Evolutionary conservation across 2,113 vertebrate genomes (phyloP).

Genomic region (Sphyrna mokarran): DNA sequence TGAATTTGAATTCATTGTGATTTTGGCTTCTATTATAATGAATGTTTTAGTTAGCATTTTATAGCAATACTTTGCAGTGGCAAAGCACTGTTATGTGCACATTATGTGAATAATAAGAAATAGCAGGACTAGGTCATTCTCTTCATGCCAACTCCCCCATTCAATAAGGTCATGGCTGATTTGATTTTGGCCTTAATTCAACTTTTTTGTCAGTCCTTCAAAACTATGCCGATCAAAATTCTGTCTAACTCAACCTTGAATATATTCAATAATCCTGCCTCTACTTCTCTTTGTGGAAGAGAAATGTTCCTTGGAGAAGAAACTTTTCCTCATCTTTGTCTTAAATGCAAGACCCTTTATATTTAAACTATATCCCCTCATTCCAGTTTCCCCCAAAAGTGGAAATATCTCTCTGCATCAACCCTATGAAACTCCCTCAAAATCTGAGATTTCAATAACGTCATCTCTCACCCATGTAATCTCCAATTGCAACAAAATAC

Average conservation of each 20-base stretch:
- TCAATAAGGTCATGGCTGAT: too few relatives aligned
- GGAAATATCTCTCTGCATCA: background rate
- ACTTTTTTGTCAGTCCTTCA: too few relatives aligned
- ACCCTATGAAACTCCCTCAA: background rate
- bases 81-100: background rate
- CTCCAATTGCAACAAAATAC: background rate
- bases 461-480: background rate
- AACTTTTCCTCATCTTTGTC: background rate
- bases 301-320: too few relatives aligned
- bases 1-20: background rate
- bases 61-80: background rate
- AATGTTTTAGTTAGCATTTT: background rate
- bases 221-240: too few relatives aligned
- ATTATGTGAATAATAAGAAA: background rate
- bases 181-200: too few relatives aligned
- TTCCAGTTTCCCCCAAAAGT: background rate
- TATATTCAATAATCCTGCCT: too few relatives aligned
- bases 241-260: too few relatives aligned
- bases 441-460: background rate
- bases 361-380: background rate
- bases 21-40: background rate
- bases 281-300: too few relatives aligned
- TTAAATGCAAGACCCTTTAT: background rate
- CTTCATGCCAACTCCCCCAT: too few relatives aligned
- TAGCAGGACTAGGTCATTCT: too few relatives aligned